phyloP scores from a whole-genome alignment of 1,140 invertebrate genomes.

The Acromyrmex heyeri region DNA sequence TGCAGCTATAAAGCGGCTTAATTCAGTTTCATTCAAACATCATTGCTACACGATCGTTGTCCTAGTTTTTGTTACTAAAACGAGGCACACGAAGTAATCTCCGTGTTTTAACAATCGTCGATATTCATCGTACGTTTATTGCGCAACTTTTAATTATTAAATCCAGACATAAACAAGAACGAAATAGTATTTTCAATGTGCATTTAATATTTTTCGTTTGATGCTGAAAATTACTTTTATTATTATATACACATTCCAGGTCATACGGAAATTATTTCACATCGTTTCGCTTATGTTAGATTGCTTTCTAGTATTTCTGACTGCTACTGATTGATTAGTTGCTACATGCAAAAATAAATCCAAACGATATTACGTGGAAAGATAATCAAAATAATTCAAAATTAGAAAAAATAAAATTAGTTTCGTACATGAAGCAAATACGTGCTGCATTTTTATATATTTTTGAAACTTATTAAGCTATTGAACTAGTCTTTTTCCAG shows the following conservation, averaged over 20 bases:
- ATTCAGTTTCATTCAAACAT: slow-evolving; percentile 14
- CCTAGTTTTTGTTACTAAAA: slow-evolving; percentile 30
- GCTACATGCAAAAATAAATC: background rate
- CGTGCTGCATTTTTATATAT: background rate
- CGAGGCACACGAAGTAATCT: slow-evolving; percentile 5
- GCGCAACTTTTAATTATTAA: slow-evolving; percentile 23
- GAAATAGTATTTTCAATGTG: background rate
- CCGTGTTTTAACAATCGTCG: background rate
- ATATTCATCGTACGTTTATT: background rate
- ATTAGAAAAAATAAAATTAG: background rate
- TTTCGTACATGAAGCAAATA: background rate
- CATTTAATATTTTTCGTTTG: slow-evolving; percentile 18
- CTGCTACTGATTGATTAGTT: background rate
- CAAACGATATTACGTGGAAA: background rate
- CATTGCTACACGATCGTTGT: background rate
- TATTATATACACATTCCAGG: background rate
- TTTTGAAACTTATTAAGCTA: background rate
- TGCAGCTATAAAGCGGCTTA: slow-evolving; percentile 6
- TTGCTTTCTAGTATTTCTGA: background rate
- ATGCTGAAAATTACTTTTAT: slow-evolving; percentile 4
- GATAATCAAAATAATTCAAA: background rate
- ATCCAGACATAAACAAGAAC: slow-evolving; percentile 1
- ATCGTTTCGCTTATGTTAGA: background rate
- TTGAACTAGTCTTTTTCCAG: background rate
- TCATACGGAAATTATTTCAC: background rate